Evolutionary conservation across 2,113 vertebrate species (phyloP), one percentile per base, ranked within the genome.

Genomic region (Rhinogobius similis): DNA sequence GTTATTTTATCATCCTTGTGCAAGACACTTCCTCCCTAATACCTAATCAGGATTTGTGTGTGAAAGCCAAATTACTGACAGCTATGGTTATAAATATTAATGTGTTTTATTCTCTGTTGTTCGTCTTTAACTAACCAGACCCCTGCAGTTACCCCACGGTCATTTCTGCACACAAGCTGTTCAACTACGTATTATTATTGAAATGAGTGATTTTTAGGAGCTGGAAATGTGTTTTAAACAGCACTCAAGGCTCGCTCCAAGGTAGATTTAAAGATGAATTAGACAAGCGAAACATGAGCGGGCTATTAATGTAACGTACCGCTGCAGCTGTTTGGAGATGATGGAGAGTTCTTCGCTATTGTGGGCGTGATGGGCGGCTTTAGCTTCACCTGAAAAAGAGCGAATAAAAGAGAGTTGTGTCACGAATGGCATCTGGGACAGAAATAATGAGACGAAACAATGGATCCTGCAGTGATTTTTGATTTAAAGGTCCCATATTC

Each of bases 281-380:
- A 41, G 7, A 10, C 2, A 41, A 39, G 1, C 29, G 5, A 36
- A 36, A 36, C 5, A 5, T 8, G 9, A 36, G 32, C 9, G 6
- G 32, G 32, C 32, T 8, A 11, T 1, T 12, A 1, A 10, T 18
- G 61, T 20, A n/a, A 24, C 87, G 0, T 78, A 94, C 92, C 89
- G 21, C 56, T 52, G 46, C 36, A 10, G 8, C 52, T 65, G 23
- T 73, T 83, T 18, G 55, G 39, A 61, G 56, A 36, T 36, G 72
- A 69, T 14, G 48, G 44, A 66, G 46, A 68, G 71, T 29, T 77
- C 68, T 73, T 80, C 56, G 66, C 61, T 53, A 92, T 62, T 2
- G 81, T 88, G 48, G 91, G 89, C 38, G 90, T 91, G 41, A 92
- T 92, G 26, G 90, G 72, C 65, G 90, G 86, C 68, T 92, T 93